Evolutionary conservation across 2,797 vertebrate genomes (phyloP).

Genomic region (Poecilia picta): DNA sequence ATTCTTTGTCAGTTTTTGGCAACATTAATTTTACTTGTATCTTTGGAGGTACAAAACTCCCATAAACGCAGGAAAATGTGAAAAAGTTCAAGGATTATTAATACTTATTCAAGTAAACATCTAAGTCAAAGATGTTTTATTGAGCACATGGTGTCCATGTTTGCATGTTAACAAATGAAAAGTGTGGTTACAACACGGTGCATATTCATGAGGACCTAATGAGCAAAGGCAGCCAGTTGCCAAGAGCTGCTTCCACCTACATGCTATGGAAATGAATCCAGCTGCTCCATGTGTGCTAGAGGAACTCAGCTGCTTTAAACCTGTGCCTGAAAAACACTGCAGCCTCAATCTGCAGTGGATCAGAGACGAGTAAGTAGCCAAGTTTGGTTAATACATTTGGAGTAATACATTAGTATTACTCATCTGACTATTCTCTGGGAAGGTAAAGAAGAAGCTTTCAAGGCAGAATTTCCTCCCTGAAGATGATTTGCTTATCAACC

Average conservation of each 20-base stretch:
- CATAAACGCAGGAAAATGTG: background rate
- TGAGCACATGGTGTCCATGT: background rate
- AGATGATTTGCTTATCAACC: background rate
- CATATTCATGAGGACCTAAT: constrained; percentile 70
- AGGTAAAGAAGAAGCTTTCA: background rate
- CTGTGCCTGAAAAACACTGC: constrained; percentile 31
- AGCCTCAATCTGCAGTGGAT: constrained; percentile 21
- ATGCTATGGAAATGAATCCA: constrained; percentile 57
- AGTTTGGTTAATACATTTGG: background rate
- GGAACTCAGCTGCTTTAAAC: constrained; percentile 46
- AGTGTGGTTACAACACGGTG: constrained; percentile 21
- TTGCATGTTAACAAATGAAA: constrained; percentile 15
- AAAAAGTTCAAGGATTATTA: background rate
- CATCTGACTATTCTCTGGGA: background rate
- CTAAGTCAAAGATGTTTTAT: background rate
- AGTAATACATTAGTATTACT: no score
- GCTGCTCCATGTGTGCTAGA: constrained; percentile 50
- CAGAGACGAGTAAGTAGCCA: background rate
- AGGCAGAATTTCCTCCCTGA: background rate
- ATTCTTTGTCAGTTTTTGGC: background rate
- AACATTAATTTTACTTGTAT: background rate
- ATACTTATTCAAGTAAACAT: background rate
- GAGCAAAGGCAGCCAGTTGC: constrained; percentile 60
- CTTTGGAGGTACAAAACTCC: background rate
- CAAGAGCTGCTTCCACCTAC: constrained; percentile 62